phyloP scores from a whole-genome alignment of 2,888 invertebrate species.

The Plemyria rubiginata region DNA sequence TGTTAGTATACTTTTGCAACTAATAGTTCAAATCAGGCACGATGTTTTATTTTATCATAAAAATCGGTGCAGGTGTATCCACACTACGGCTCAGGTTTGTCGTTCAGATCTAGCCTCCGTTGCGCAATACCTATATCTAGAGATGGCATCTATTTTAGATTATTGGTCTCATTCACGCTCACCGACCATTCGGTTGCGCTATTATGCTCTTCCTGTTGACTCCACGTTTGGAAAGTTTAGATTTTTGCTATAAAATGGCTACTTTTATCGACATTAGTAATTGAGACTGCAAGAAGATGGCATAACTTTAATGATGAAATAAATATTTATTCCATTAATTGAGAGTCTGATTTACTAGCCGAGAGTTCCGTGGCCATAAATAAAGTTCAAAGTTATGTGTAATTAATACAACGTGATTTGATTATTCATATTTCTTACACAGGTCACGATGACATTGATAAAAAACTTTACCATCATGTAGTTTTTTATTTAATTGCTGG shows the following conservation, averaged over 20 bases:
- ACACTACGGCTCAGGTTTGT: conserved; percentile 18
- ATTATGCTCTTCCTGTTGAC: conserved; percentile 32
- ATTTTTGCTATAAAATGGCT: conserved; percentile 6
- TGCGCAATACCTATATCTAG: conserved; percentile 48
- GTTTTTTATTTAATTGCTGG: no score
- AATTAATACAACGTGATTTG: not conserved
- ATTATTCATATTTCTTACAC: not conserved
- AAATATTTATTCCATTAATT: not conserved
- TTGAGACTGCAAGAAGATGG: not conserved
- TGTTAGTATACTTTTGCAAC: no score
- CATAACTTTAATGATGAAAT: not conserved
- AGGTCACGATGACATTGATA: conserved; percentile 5
- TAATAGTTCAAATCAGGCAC: no score
- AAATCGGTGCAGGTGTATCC: not conserved
- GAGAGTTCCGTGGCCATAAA: not conserved
- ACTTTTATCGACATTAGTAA: not conserved
- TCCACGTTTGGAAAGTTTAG: conserved; percentile 24
- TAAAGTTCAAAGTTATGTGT: not conserved
- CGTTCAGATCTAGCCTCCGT: conserved; percentile 48
- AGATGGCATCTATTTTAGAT: conserved; percentile 41
- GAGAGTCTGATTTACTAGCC: not conserved
- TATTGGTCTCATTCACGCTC: conserved; percentile 36
- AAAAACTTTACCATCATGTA: not conserved
- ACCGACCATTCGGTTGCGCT: conserved; percentile 27
- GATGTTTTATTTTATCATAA: not conserved